Conservation (phyloP, 2,797 vertebrate genomes). For the Acipenser oxyrinchus region DNA sequence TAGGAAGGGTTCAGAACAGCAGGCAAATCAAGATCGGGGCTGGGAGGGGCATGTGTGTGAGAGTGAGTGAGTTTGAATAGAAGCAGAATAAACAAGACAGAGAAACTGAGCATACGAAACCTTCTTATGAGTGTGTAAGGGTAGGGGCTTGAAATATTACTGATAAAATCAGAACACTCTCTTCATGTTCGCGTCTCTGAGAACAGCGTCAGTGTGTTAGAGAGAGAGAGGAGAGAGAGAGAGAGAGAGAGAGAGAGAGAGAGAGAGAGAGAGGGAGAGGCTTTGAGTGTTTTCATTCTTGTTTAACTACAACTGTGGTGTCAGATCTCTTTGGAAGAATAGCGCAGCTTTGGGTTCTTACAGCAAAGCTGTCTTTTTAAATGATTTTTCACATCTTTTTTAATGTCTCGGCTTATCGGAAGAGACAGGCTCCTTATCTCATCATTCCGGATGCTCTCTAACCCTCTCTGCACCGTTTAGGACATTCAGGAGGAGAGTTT, state of each 20-base stretch:
- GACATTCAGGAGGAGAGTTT: background rate
- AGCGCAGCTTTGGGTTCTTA: no score
- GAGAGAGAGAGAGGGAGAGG: constrained; percentile 6
- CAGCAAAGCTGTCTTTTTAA: no score
- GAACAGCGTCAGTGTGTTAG: constrained; percentile 5
- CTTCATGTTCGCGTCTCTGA: constrained; percentile 18
- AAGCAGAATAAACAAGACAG: constrained; percentile 17
- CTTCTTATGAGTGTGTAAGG: constrained; percentile 15
- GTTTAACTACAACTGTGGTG: constrained; percentile 28
- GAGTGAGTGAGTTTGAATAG: constrained; percentile 20
- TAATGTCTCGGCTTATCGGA: no score
- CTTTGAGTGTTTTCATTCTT: constrained; percentile 31
- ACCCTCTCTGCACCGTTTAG: constrained; percentile 9
- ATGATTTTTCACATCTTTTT: no score
- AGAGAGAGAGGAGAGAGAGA: background rate
- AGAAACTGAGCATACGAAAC: background rate
- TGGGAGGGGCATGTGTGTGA: constrained; percentile 11
- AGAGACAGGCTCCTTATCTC: no score
- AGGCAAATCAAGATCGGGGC: constrained; percentile 20
- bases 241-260: constrained; percentile 6
- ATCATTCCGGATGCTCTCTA: background rate
- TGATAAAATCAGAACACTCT: constrained; percentile 21
- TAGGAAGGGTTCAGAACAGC: constrained; percentile 22
- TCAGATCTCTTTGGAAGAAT: constrained; percentile 26
- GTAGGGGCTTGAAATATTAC: constrained; percentile 15